Conservation (phyloP, 1,140 invertebrate genomes). For the Planococcus citri region DNA sequence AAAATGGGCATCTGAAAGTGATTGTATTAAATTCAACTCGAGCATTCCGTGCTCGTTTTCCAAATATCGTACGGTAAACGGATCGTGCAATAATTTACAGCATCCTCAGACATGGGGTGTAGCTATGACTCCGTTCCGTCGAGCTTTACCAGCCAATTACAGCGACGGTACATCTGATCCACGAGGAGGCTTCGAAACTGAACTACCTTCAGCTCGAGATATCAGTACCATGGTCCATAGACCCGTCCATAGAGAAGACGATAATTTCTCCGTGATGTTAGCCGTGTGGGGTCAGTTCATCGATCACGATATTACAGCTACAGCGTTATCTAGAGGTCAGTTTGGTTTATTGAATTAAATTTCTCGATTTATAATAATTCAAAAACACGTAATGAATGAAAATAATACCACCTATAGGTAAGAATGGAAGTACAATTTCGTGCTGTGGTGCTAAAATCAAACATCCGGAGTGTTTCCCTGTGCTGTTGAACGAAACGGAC, state of each 20-base stretch:
- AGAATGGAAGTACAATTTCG: constrained; percentile 49
- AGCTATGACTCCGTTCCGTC: constrained; percentile 59
- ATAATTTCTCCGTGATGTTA: constrained; percentile 63
- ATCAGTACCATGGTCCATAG: constrained; percentile 59
- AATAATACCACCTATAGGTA: constrained; percentile 33
- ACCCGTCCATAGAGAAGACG: constrained; percentile 53
- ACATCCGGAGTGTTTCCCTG: constrained; percentile 74
- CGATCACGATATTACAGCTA: constrained; percentile 86
- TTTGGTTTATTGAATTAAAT: not conserved
- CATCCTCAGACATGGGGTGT: constrained; percentile 53
- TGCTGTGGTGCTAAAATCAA: constrained; percentile 38
- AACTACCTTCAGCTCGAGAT: constrained; percentile 55
- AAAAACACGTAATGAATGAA: too few species aligned
- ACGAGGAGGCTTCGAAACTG: constrained; percentile 39
- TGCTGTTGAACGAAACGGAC: constrained; percentile 50
- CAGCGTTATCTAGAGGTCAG: constrained; percentile 53
- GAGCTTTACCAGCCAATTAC: constrained; percentile 59
- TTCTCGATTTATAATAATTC: too few species aligned
- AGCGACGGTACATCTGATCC: constrained; percentile 63
- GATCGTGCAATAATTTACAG: constrained; percentile 65
- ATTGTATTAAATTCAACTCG: constrained; percentile 11
- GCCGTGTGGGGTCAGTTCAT: constrained; percentile 90
- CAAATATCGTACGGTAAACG: constrained; percentile 57
- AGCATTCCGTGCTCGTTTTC: constrained; percentile 29
- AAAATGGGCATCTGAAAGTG: constrained; percentile 15